Percentiles rank a stretch among this genome's conserved stretches.
Conservation (phyloP, 1,140 invertebrate species). For the Cyphomyrmex costatus region DNA sequence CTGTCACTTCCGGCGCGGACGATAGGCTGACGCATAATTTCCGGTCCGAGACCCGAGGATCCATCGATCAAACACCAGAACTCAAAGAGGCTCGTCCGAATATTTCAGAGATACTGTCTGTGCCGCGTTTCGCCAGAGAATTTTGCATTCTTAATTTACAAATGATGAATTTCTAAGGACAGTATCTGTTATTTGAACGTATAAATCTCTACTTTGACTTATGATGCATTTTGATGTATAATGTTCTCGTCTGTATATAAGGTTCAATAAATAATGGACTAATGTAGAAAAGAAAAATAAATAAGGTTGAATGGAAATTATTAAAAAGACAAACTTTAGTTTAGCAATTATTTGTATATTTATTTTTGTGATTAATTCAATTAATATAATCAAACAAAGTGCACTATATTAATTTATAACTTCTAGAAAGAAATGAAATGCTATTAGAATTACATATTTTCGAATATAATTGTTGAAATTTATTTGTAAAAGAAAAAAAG, state of each 20-base stretch:
- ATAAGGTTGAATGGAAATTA: neutral
- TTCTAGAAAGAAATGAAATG: constrained; percentile 5
- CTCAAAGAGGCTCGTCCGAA: constrained; percentile 73
- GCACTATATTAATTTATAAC: neutral
- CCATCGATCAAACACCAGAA: constrained; percentile 86
- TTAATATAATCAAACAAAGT: neutral
- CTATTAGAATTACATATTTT: neutral
- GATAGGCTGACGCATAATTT: constrained; percentile 87
- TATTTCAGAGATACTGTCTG: constrained; percentile 73
- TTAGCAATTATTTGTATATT: neutral
- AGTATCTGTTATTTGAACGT: neutral
- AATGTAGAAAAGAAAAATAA: neutral
- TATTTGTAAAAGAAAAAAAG: neutral
- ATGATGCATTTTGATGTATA: neutral
- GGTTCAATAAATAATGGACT: neutral
- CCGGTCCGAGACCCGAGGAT: constrained; percentile 82
- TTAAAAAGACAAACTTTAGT: neutral
- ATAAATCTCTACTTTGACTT: neutral
- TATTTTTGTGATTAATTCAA: neutral
- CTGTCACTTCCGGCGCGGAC: constrained; percentile 82
- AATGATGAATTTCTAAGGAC: constrained; percentile 18
- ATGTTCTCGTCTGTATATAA: neutral
- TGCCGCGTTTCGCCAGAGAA: constrained; percentile 64
- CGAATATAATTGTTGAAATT: neutral
- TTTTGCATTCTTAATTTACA: constrained; percentile 58